A percentile compares a stretch with the other conserved stretches of the same genome.
These are phyloP conservation scores for Epinephelus awoara DNA, from an alignment of 2,797 vertebrate species.

Conservation along the genomic window DNA sequence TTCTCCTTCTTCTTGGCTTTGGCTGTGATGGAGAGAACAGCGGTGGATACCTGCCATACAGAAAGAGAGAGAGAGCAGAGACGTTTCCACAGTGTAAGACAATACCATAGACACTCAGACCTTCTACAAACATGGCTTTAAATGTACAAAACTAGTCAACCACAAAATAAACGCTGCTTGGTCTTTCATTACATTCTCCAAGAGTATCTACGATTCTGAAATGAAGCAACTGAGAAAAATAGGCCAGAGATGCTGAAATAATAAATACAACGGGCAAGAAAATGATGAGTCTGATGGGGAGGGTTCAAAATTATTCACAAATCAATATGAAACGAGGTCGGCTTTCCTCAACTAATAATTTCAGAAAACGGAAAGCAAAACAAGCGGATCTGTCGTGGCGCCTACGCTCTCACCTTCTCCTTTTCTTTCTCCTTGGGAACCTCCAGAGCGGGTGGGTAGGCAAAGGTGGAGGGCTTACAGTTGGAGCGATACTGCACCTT, in stretches of 20 bases:
- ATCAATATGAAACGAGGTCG: constrained; percentile 45
- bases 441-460: constrained; percentile 97
- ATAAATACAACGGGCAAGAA: constrained; percentile 44
- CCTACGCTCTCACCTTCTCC: constrained; percentile 90
- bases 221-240: constrained; percentile 48
- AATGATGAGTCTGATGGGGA: constrained; percentile 35
- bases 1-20: constrained; percentile 99
- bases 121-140: constrained; percentile 57
- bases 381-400: constrained; percentile 34
- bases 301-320: constrained; percentile 56
- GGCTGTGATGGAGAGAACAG: constrained; percentile 98
- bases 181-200: constrained; percentile 34
- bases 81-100: constrained; percentile 60
- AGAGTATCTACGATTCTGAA: constrained; percentile 38
- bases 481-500: constrained; percentile 99
- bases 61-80: constrained; percentile 22
- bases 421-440: constrained; percentile 99
- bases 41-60: constrained; percentile 93
- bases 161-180: constrained; percentile 54
- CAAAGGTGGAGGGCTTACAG: constrained; percentile 99
- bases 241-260: constrained; percentile 40
- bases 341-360: constrained; percentile 44
- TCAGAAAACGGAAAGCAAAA: constrained; percentile 33
- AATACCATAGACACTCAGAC: constrained; percentile 55
- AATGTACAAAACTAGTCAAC: constrained; percentile 49